Conservation (phyloP, 2,888 invertebrate genomes). For the Ganaspis brasiliensis region DNA sequence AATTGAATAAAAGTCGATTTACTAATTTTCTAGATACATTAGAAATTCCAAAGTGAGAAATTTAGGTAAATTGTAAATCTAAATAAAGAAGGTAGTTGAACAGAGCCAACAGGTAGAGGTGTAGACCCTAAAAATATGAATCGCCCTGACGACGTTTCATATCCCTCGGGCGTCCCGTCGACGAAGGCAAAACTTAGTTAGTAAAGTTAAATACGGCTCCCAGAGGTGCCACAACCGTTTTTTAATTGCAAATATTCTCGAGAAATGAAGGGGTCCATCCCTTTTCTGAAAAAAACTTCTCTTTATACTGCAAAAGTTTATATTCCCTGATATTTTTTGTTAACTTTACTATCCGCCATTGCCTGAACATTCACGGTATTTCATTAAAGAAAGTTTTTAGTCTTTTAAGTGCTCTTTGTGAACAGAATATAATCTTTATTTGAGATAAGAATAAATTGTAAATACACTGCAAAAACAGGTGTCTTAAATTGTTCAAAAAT, state of each 20-base stretch:
- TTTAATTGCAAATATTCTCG: constrained; percentile 79
- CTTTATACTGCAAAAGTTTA: constrained; percentile 28
- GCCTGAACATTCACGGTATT: neutral
- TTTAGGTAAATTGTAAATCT: neutral
- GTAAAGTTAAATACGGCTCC: constrained; percentile 79
- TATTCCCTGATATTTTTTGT: constrained; percentile 31
- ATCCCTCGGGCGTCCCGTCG: constrained; percentile 77
- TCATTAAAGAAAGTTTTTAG: neutral
- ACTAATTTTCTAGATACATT: too few relatives aligned
- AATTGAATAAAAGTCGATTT: neutral
- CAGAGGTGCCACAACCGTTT: constrained; percentile 76
- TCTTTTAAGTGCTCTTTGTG: neutral
- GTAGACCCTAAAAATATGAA: constrained; percentile 66
- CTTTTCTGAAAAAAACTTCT: constrained; percentile 15
- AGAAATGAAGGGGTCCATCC: constrained; percentile 65
- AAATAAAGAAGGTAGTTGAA: constrained; percentile 48
- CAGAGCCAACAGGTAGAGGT: constrained; percentile 53
- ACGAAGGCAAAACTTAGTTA: constrained; percentile 78
- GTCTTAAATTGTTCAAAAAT: too few relatives aligned
- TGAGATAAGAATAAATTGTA: too few relatives aligned
- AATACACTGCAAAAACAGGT: too few relatives aligned
- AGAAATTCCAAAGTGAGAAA: too few relatives aligned
- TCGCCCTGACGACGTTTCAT: constrained; percentile 69
- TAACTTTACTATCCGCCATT: constrained; percentile 24
- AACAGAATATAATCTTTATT: neutral